Evolutionary conservation across 2,888 invertebrate genomes (phyloP), one percentile per base, ranked within the genome.

Genomic region (Hedya salicella): DNA sequence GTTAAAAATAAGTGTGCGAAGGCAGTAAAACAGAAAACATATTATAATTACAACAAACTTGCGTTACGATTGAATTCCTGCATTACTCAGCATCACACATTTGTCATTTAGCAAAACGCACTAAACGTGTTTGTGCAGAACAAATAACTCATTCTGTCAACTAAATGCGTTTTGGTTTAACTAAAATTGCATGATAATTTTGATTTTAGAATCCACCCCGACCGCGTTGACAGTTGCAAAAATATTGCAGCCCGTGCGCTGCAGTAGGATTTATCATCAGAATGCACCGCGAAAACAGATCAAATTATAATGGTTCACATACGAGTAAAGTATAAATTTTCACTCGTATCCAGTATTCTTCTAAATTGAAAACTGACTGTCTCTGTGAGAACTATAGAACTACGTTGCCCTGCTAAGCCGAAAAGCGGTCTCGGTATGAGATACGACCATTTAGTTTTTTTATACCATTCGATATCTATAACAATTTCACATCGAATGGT

Each of bases 101-200:
- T 71, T 68, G 67, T 77, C 81, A 79, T 82, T 82, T 79, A 78
- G 75, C 75, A 73, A 81, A 80, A 79, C 80, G 75, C 75, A 75
- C 78, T 72, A 79, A 81, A 82, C 76, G 79, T 84, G 82, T 82
- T 82, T 82, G 82, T 79, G 83, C 70, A 73, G 74, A 73, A 74
- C 74, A 74, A 78, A 86, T 89, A 83, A 80, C 78, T 89, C 87
- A 88, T 83, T 79, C 86, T 88, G 89, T 89, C 89, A 87, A 80
- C 85, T 80, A 84, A 86, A 87, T 85, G 84, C 84, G 81, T 85
- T 88, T 84, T 75, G 86, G 85, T 84, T 82, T 78, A 82, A 83
- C 87, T 86, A 84, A 88, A 89, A 89, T 87, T 86, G 86, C 88
- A 85, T 85, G 85, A 86, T 88, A 85, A 88, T 89, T 89, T 88